Conservation (phyloP, 2,888 invertebrate species). For the Eucera pruinosa region DNA sequence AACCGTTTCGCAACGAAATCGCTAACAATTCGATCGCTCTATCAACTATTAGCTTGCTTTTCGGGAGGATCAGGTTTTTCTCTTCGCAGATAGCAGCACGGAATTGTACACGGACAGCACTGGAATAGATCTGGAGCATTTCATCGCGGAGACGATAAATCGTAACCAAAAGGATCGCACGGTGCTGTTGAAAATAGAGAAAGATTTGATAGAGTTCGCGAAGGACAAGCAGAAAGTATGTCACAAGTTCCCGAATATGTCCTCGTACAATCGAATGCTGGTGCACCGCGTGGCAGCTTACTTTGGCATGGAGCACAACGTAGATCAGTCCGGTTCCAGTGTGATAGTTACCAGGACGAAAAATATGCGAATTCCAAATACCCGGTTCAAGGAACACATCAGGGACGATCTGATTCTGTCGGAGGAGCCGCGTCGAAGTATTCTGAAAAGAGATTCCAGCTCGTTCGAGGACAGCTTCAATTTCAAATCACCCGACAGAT, state of each 20-base stretch:
- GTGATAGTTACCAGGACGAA: slow-evolving; percentile 94
- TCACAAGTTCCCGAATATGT: slow-evolving; percentile 95
- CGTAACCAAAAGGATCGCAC: slow-evolving; percentile 95
- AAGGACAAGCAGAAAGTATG: slow-evolving; percentile 87
- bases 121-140: slow-evolving; percentile 93
- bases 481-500: slow-evolving; percentile 87
- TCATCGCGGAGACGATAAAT: slow-evolving; percentile 95
- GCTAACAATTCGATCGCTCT: not conserved
- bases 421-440: slow-evolving; percentile 90
- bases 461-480: slow-evolving; percentile 90
- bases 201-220: slow-evolving; percentile 93
- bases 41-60: not conserved
- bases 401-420: slow-evolving; percentile 87
- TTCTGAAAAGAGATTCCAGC: slow-evolving; percentile 92
- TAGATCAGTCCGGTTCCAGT: slow-evolving; percentile 92
- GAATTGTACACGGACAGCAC: slow-evolving; percentile 91
- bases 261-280: slow-evolving; percentile 98
- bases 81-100: slow-evolving; percentile 89
- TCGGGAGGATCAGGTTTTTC: not conserved
- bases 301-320: slow-evolving; percentile 97
- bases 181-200: slow-evolving; percentile 94
- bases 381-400: slow-evolving; percentile 89
- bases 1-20: too few species aligned
- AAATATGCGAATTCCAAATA: slow-evolving; percentile 89
- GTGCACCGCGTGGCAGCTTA: slow-evolving; percentile 97